These are phyloP conservation scores for Charaxes varanes DNA, from an alignment of 1,140 invertebrate species.

Conservation along the genomic window DNA sequence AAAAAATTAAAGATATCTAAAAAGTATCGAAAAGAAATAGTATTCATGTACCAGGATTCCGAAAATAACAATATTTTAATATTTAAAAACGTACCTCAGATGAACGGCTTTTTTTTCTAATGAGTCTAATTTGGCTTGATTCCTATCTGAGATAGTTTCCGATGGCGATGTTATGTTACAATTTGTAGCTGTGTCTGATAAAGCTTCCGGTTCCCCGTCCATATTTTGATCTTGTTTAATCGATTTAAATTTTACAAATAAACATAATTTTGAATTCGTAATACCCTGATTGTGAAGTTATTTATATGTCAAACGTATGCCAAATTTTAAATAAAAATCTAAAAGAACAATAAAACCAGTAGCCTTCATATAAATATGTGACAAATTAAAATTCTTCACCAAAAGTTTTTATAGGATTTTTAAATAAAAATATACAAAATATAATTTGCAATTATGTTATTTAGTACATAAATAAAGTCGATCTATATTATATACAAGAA, in stretches of 20 bases:
- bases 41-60: too few relatives aligned
- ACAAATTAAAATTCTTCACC: too few relatives aligned
- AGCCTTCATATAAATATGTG: too few relatives aligned
- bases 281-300: constrained; percentile 22
- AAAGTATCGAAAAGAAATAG: too few relatives aligned
- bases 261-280: constrained; percentile 41
- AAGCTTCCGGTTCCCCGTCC: constrained; percentile 50
- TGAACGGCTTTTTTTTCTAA: constrained; percentile 66
- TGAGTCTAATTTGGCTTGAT: constrained; percentile 57
- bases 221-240: constrained; percentile 39
- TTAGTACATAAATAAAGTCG: too few relatives aligned
- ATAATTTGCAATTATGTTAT: too few relatives aligned
- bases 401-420: too few relatives aligned
- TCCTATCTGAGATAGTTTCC: constrained; percentile 49
- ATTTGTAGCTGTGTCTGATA: constrained; percentile 56
- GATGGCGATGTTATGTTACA: constrained; percentile 48
- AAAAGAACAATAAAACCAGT: constrained; percentile 13
- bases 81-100: constrained; percentile 36
- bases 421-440: too few relatives aligned
- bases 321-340: constrained; percentile 22
- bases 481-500: too few relatives aligned
- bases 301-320: constrained; percentile 10
- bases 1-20: too few relatives aligned
- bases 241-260: constrained; percentile 26
- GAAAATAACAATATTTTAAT: not conserved